Evolutionary conservation across 1,140 invertebrate genomes (phyloP).

Genomic region (Helicoverpa armigera): DNA sequence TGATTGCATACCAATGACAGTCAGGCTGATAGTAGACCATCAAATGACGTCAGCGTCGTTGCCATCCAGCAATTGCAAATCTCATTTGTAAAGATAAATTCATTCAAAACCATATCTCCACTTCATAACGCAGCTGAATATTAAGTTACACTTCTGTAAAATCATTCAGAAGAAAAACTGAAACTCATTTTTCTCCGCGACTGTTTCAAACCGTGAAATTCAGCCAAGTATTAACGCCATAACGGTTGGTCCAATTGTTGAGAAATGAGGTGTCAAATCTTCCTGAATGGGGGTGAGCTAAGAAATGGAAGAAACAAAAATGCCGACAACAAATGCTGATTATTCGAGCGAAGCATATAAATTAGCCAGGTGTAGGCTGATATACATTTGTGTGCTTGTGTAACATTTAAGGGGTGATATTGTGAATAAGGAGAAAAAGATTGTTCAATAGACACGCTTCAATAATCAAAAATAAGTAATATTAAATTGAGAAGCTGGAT

Average conservation of each 20-base stretch:
- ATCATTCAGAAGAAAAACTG: constrained; percentile 18
- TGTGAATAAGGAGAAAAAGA: too few species aligned
- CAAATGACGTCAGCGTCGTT: too few species aligned
- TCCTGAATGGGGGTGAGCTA: not conserved
- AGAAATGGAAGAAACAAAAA: constrained; percentile 14
- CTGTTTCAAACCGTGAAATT: constrained; percentile 38
- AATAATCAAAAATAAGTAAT: too few species aligned
- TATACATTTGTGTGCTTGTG: too few species aligned
- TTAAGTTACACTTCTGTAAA: not conserved
- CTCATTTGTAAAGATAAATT: too few species aligned
- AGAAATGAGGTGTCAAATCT: constrained; percentile 41
- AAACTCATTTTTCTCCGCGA: constrained; percentile 15
- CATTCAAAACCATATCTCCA: too few species aligned
- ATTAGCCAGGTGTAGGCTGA: not conserved
- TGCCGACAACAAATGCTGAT: constrained; percentile 1
- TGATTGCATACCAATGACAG: too few species aligned
- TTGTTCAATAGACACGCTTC: too few species aligned
- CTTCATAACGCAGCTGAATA: not conserved
- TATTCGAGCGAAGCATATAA: not conserved
- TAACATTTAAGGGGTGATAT: too few species aligned
- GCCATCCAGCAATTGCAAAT: too few species aligned
- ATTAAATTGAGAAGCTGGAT: too few species aligned
- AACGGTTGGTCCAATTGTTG: constrained; percentile 30
- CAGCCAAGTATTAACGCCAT: constrained; percentile 25
- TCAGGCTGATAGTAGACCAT: too few species aligned